These are phyloP conservation scores for Drusus annulatus DNA, from an alignment of 1,140 invertebrate genomes.

Conservation along the genomic window DNA sequence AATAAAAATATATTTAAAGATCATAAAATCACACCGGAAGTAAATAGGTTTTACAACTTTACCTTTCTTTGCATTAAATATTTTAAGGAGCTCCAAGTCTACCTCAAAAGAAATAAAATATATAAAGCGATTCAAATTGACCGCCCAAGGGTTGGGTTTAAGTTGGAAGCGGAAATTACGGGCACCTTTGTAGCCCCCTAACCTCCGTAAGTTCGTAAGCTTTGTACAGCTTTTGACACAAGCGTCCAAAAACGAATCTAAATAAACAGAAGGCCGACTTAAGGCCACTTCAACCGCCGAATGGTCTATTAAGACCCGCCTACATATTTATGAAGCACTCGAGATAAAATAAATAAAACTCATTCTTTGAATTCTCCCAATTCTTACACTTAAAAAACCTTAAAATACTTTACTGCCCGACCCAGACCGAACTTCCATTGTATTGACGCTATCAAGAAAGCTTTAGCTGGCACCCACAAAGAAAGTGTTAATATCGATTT, in stretches of 20 bases:
- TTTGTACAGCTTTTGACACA: conserved; percentile 21
- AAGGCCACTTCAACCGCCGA: conserved; percentile 21
- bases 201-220: not conserved
- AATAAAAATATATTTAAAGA: no score
- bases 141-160: conserved; percentile 10
- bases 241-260: conserved; percentile 31
- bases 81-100: no score
- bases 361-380: conserved; percentile 6
- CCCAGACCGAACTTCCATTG: not conserved
- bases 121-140: not conserved
- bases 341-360: conserved; percentile 39
- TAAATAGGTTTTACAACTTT: no score
- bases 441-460: not conserved
- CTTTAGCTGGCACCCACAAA: conserved; percentile 12
- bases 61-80: no score
- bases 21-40: no score
- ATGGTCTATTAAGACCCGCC: not conserved
- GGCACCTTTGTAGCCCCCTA: conserved; percentile 5
- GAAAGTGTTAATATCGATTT: conserved; percentile 18
- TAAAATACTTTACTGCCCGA: not conserved
- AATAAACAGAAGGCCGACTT: conserved; percentile 33
- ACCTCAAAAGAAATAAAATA: no score
- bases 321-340: conserved; percentile 43
- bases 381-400: not conserved
- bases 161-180: conserved; percentile 13